Base-by-base conservation (phyloP, 2,797 vertebrate genomes). In the Helicolenus hilgendorfi region DNA sequence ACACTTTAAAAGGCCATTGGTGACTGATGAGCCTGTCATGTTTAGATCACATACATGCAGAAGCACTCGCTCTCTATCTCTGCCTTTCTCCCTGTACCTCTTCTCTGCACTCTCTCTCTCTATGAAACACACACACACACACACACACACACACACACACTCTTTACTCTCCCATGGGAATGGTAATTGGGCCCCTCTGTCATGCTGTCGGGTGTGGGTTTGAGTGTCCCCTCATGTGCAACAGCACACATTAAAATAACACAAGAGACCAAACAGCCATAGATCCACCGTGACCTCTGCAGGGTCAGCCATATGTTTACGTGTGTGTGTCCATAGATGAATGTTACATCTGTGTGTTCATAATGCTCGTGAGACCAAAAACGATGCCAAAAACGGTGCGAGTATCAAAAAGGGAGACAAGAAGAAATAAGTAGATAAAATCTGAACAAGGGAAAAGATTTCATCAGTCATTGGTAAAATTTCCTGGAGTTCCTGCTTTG, bases 1-100 rank as follows among this genome's bases (percentile, higher is more conserved):
- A 91, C 91, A 85, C 94, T 95, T 94, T 89, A 95, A 96, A 95
- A 96, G 97, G 96, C 95, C 95, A 94, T 83, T 86, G 85, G 91
- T 97, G 97, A 97, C 95, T 94, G 96, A 97, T 97, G 96, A 95
- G 92, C 73, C 86, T 96, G 95, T 96, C 96, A 90, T 94, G 91
- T 95, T 94, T 88, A 73, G 53, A 92, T 93, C 92, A 91, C 79
- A 91, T 89, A 89, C 84, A 95, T 89, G 87, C 83, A 89, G 86
- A 87, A 91, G 83, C 79, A 69, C 62, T 67, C 72, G 24, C 65
- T 77, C 18, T 49, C 35, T 67, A 58, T 77, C 74, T 79, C 76
- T 74, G 60, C 38, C 41, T 83, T 72, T 77, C 76, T 77, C 69
- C 74, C 26, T 83, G 77, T 75, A 74, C 67, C 62, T 85, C n/a